Conservation (phyloP, 2,113 vertebrate species). For the Anseranas semipalmata region DNA sequence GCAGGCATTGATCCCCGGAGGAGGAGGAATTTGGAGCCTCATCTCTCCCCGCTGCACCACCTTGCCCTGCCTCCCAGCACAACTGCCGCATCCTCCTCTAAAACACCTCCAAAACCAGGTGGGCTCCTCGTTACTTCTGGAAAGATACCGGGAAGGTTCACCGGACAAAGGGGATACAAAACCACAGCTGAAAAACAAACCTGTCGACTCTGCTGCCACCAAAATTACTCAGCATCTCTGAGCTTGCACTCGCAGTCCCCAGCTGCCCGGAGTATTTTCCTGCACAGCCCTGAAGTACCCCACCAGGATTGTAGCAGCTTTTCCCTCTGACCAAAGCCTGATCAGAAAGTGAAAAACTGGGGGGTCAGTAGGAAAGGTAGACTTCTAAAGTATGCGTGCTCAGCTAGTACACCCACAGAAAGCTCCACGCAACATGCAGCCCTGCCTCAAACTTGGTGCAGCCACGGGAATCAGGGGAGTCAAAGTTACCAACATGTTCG, state of each 20-base stretch:
- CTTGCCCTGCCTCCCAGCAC: not conserved
- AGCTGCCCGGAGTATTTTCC: not conserved
- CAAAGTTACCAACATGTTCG: not conserved
- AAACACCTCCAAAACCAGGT: not conserved
- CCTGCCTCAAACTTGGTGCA: not conserved
- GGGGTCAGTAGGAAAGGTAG: not conserved
- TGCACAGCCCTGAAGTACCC: not conserved
- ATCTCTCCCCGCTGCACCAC: not conserved
- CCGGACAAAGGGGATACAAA: not conserved
- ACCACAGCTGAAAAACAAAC: not conserved
- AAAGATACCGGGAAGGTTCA: not conserved
- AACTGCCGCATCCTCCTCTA: not conserved
- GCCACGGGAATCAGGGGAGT: not conserved
- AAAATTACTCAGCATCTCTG: not conserved
- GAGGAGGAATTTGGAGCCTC: not conserved
- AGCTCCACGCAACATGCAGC: not conserved
- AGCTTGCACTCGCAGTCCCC: not conserved
- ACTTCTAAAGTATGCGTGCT: not conserved
- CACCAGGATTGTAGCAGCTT: not conserved
- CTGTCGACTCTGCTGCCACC: not conserved
- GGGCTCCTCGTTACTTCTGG: not conserved
- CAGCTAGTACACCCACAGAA: not conserved
- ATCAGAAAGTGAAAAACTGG: not conserved
- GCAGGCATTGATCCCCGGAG: not conserved
- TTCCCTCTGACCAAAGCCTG: not conserved